Conservation (phyloP, 2,888 invertebrate genomes). For the Dicycla oo region DNA sequence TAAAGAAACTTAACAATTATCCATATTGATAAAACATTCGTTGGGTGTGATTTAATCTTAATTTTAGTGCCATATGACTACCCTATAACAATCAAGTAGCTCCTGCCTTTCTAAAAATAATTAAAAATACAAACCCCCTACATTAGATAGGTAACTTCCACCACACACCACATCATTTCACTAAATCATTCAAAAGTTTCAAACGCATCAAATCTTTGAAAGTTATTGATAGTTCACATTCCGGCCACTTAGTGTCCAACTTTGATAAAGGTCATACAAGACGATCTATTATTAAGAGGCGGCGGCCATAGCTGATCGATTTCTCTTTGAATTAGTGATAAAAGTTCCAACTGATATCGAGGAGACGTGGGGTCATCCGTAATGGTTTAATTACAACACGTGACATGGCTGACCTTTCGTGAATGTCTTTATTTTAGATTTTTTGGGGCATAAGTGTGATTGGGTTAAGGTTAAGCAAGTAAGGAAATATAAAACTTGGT, state of each 20-base stretch:
- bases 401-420: conserved; percentile 33
- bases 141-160: not conserved
- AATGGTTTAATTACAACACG: conserved; percentile 53
- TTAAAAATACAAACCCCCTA: not conserved
- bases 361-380: conserved; percentile 40
- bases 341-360: conserved; percentile 67
- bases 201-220: conserved; percentile 30
- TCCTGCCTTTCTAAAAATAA: not conserved
- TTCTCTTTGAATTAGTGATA: conserved; percentile 75
- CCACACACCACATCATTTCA: not conserved
- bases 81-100: too few species aligned
- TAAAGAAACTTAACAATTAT: not conserved
- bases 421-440: conserved; percentile 31
- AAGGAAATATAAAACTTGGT: not conserved
- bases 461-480: not conserved
- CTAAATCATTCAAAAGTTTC: conserved; percentile 13
- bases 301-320: conserved; percentile 68
- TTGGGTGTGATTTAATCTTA: not conserved
- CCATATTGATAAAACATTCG: not conserved
- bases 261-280: conserved; percentile 80
- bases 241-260: conserved; percentile 73
- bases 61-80: not conserved
- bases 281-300: conserved; percentile 78
- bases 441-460: not conserved
- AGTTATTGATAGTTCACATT: conserved; percentile 45